Base-by-base conservation (phyloP, 1,140 invertebrate species). In the Lepidurus packardi region DNA sequence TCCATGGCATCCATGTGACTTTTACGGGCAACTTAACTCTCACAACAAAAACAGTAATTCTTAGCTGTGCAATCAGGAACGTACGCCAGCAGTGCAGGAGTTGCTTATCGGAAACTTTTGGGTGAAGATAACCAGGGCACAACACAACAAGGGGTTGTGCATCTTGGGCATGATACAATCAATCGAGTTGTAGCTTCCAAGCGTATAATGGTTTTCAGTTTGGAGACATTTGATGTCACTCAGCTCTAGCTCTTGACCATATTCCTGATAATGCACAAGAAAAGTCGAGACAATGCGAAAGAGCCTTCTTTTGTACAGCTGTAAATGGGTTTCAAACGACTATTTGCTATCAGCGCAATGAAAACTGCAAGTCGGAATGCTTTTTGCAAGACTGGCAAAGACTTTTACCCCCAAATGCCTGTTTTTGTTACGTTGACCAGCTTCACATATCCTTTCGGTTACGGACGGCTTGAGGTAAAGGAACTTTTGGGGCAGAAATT, bases 381-480 rank as follows among this genome's bases (percentile, higher is more conserved):
- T n/a, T 13, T 21, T 21, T 21, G 6, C 53, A 13, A 65, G 8
- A 65, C 21, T 65, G 21, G 21, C 53, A 0, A 65, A 21, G 21
- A 65, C 53, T 21, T 65, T 65, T 65, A 13, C 53, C 53, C 16
- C 16, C 4, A 65, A 65, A 7, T 65, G 21, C 16, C 8, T 21
- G 16, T 65, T 9, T 16, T 65, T 65, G 53, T 65, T 34, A 13
- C 53, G 13, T 65, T 65, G 53, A 65, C 53, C 53, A 65, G 53
- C 53, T 65, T 65, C 53, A 65, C 53, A 65, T 65, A 65, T 65
- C 53, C 53, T 7, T 65, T 65, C 13, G 16, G 53, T 21, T 65
- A 65, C 53, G 13, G 53, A 65, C 21, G 53, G 53, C 7, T 65
- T 65, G 53, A 65, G 53, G 53, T 65, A 65, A 65, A 21, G 53